Percentiles rank a stretch among this genome's conserved stretches.
Conservation (phyloP, 1,140 invertebrate genomes). For the Magallana ariakensis region DNA sequence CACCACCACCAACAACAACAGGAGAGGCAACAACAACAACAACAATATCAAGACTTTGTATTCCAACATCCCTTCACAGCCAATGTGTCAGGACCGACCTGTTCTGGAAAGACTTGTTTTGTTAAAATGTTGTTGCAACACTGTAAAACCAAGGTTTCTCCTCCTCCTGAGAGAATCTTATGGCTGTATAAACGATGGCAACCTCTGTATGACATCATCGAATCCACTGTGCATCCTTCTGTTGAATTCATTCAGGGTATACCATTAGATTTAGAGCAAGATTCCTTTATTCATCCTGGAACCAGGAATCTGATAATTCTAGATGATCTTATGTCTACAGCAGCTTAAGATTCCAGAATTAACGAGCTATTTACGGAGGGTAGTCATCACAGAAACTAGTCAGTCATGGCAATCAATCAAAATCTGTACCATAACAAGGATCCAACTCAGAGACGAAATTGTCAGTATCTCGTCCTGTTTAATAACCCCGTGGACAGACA, state of each 20-base stretch:
- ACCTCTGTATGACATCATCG: constrained; percentile 22
- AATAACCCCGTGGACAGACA: constrained; percentile 47
- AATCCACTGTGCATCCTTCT: background rate
- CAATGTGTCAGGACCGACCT: constrained; percentile 37
- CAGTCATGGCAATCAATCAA: no score
- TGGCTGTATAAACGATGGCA: constrained; percentile 59
- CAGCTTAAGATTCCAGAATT: no score
- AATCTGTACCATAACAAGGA: no score
- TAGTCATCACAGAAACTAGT: no score
- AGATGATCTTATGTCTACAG: background rate
- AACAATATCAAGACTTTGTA: background rate
- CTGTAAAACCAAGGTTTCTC: background rate
- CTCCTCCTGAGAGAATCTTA: constrained; percentile 42
- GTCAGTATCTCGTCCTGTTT: constrained; percentile 48
- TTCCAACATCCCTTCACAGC: background rate
- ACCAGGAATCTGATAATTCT: background rate
- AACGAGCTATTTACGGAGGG: no score
- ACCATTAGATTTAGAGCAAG: constrained; percentile 42
- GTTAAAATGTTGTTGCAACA: constrained; percentile 16
- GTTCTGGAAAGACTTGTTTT: constrained; percentile 39
- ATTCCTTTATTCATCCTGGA: background rate
- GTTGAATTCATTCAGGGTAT: constrained; percentile 47
- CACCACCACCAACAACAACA: no score
- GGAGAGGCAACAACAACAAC: background rate
- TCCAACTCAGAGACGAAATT: background rate